phyloP scores from a whole-genome alignment of 2,797 vertebrate genomes.

The Erithacus rubecula region DNA sequence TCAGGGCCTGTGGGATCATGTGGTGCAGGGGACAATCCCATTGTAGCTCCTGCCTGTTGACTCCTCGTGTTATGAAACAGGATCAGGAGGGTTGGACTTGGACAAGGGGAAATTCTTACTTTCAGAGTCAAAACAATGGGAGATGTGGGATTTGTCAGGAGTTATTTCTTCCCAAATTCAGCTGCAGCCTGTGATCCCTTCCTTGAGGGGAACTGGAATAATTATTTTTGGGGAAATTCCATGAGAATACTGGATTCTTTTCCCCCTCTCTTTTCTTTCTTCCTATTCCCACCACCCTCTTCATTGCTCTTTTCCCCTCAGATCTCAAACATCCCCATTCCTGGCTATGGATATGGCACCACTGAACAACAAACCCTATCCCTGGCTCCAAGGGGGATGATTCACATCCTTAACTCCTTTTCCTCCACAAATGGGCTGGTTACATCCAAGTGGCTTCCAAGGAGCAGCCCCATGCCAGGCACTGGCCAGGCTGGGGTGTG shows the following conservation, averaged over 20 bases:
- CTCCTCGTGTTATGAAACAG: neutral
- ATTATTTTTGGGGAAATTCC: neutral
- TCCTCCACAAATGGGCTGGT: neutral
- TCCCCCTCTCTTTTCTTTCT: neutral
- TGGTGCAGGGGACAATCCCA: rapidly evolving
- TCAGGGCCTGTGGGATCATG: neutral
- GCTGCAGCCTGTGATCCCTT: rapidly evolving
- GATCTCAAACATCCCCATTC: neutral
- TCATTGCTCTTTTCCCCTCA: neutral
- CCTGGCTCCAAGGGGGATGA: neutral
- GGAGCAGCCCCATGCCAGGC: neutral
- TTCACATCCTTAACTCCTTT: neutral
- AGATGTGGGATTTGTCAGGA: neutral
- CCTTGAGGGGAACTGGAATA: neutral
- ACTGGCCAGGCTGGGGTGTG: neutral
- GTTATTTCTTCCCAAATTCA: neutral
- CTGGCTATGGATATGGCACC: neutral
- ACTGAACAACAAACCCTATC: neutral
- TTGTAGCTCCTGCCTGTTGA: neutral
- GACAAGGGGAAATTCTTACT: neutral
- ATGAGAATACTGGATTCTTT: neutral
- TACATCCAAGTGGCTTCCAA: neutral
- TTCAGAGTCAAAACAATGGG: neutral
- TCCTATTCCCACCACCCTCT: neutral
- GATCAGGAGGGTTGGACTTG: neutral